phyloP scores from a whole-genome alignment of 2,797 vertebrate species.

The Sternarchorhynchus goeldii region DNA sequence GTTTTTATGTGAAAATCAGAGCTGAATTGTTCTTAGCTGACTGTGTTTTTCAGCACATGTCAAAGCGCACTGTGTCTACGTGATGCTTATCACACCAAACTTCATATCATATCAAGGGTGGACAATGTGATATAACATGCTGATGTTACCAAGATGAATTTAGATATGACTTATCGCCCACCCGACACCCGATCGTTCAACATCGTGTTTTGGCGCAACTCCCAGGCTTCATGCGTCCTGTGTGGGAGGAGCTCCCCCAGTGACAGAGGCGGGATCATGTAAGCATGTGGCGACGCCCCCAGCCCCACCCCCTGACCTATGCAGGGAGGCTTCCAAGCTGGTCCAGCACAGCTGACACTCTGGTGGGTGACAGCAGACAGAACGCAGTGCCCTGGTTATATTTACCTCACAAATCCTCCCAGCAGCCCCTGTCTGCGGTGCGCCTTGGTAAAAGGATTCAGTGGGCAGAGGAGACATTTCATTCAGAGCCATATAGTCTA shows the following conservation, averaged over 20 bases:
- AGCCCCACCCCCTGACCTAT: no score
- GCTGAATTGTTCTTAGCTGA: not conserved
- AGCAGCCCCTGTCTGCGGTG: not conserved
- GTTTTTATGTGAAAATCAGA: not conserved
- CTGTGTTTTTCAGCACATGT: not conserved
- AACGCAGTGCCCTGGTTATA: constrained; percentile 31
- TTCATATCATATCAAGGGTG: no score
- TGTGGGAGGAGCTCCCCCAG: not conserved
- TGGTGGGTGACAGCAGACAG: not conserved
- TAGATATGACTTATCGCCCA: no score
- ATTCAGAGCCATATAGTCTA: not conserved
- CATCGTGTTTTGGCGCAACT: not conserved
- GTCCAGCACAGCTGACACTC: not conserved
- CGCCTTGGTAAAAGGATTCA: constrained; percentile 12
- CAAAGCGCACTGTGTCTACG: not conserved
- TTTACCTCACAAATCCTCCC: constrained; percentile 33
- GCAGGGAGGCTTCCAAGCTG: constrained; percentile 6
- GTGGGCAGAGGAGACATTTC: not conserved
- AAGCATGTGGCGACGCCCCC: not conserved
- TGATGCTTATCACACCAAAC: not conserved
- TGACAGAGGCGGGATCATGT: not conserved
- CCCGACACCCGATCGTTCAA: not conserved
- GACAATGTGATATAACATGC: no score
- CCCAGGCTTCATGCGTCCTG: not conserved
- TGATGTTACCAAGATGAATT: no score